These are phyloP conservation scores for Tetragnatha montana DNA, from an alignment of 2,888 invertebrate species.

Conservation along the genomic window DNA sequence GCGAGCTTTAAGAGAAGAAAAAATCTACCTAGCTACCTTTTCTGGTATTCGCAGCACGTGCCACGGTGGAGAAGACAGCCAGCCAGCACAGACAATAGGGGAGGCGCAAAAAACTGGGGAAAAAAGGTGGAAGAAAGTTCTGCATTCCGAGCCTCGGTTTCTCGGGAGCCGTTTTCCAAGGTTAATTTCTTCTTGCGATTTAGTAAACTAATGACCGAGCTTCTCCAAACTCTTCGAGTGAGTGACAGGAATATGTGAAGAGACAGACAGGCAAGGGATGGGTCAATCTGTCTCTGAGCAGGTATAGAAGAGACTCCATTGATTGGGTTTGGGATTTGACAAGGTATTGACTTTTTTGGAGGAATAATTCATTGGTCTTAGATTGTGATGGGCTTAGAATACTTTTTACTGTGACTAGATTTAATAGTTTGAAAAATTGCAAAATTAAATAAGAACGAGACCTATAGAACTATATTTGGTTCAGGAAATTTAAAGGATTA, in stretches of 20 bases:
- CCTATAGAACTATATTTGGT: no score
- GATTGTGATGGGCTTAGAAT: no score
- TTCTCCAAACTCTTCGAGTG: slow-evolving; percentile 15
- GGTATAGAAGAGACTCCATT: neutral
- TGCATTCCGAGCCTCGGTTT: slow-evolving; percentile 20
- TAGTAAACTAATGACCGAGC: slow-evolving; percentile 53
- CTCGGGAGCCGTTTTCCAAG: slow-evolving; percentile 16
- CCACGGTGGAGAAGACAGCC: neutral
- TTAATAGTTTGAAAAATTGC: no score
- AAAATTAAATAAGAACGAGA: no score
- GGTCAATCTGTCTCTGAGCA: slow-evolving; percentile 21
- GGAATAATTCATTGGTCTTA: no score
- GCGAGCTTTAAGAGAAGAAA: neutral
- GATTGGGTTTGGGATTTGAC: no score
- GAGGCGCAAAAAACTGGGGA: neutral
- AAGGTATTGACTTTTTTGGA: no score
- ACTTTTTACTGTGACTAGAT: no score
- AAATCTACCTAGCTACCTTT: slow-evolving; percentile 15
- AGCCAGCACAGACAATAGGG: neutral
- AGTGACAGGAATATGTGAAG: neutral
- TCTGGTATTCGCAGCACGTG: slow-evolving; percentile 11
- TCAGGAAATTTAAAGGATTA: no score
- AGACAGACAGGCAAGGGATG: slow-evolving; percentile 29
- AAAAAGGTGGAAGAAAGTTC: neutral
- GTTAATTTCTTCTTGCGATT: slow-evolving; percentile 59